A percentile compares a stretch with the other conserved stretches of the same genome.
phyloP scores from a whole-genome alignment of 2,888 invertebrate species.

The Amphipyra berbera region DNA sequence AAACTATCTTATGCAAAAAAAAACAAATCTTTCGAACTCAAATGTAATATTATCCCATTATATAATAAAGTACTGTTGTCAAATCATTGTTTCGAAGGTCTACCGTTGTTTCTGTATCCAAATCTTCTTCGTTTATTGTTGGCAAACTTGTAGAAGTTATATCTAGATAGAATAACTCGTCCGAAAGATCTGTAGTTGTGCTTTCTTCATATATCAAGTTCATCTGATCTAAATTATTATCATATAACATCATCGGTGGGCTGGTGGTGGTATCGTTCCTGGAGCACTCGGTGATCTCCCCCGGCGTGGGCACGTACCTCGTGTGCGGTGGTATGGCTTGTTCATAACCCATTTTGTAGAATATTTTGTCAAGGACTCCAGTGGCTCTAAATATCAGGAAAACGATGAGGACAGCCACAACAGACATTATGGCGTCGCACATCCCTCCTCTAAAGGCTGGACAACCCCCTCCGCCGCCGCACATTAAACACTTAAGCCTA shows the following conservation, averaged over 20 bases:
- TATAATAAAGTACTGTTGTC: slow-evolving; percentile 65
- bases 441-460: slow-evolving; percentile 76
- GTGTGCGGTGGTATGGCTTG: slow-evolving; percentile 62
- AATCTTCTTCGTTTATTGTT: no score
- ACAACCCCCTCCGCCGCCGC: slow-evolving; percentile 79
- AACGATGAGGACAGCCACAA: slow-evolving; percentile 71
- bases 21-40: slow-evolving; percentile 1
- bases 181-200: no score
- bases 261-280: slow-evolving; percentile 63
- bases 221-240: no score
- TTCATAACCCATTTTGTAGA: slow-evolving; percentile 78
- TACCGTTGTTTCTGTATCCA: neutral
- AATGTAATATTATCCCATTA: slow-evolving; percentile 53
- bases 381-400: slow-evolving; percentile 79
- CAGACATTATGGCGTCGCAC: slow-evolving; percentile 80
- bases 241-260: neutral
- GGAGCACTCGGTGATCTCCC: slow-evolving; percentile 76
- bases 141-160: no score
- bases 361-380: slow-evolving; percentile 78
- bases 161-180: no score
- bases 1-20: neutral
- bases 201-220: no score
- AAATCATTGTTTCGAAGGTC: slow-evolving; percentile 30
- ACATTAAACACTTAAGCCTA: slow-evolving; percentile 78
- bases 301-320: slow-evolving; percentile 73